These are phyloP conservation scores for Chrysopa pallens DNA, from an alignment of 1,140 invertebrate genomes.

Conservation along the genomic window DNA sequence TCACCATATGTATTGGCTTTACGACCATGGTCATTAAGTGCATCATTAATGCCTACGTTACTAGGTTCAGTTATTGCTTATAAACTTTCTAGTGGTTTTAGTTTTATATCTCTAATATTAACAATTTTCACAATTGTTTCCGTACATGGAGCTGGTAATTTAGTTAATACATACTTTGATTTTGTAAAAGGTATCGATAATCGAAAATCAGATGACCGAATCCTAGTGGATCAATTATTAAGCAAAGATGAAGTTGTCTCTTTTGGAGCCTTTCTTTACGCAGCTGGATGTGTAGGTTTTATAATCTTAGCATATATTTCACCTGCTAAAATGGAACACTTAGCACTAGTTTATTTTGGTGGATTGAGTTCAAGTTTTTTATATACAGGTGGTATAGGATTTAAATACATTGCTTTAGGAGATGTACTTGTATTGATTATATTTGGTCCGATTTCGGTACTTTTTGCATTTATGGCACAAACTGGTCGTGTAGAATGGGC, in stretches of 20 bases:
- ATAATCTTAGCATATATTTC: slow-evolving; percentile 60
- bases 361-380: slow-evolving; percentile 90
- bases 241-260: slow-evolving; percentile 72
- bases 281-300: slow-evolving; percentile 76
- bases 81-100: slow-evolving; percentile 56
- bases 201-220: slow-evolving; percentile 80
- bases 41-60: slow-evolving; percentile 75
- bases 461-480: slow-evolving; percentile 85
- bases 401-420: slow-evolving; percentile 85
- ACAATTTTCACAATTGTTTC: slow-evolving; percentile 73
- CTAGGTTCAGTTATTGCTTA: slow-evolving; percentile 74
- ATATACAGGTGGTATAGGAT: slow-evolving; percentile 82
- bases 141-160: slow-evolving; percentile 87
- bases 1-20: slow-evolving; percentile 74
- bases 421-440: slow-evolving; percentile 81
- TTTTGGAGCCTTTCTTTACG: slow-evolving; percentile 72
- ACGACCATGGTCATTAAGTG: slow-evolving; percentile 83
- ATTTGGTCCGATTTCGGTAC: slow-evolving; percentile 86
- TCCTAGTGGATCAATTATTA: slow-evolving; percentile 77
- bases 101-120: slow-evolving; percentile 54
- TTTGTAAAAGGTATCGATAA: slow-evolving; percentile 86
- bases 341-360: slow-evolving; percentile 87
- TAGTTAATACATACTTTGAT: slow-evolving; percentile 95
- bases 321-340: slow-evolving; percentile 81
- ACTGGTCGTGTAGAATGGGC: slow-evolving; percentile 70